Conservation (phyloP, 2,888 invertebrate species). For the Eremobia ochroleuca region DNA sequence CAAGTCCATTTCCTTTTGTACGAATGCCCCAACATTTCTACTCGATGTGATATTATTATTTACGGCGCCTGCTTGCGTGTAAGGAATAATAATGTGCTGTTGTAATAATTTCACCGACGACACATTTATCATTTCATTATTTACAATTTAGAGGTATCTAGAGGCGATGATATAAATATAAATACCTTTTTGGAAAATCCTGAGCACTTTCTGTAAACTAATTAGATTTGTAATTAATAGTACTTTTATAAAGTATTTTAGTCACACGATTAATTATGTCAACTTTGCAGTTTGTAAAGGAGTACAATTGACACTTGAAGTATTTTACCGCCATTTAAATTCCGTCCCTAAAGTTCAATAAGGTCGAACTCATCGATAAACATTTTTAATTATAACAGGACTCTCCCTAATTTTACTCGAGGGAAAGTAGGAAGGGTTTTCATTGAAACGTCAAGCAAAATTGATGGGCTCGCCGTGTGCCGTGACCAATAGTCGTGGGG, state of each 20-base stretch:
- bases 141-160: constrained; percentile 36
- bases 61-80: constrained; percentile 63
- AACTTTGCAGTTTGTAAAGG: constrained; percentile 15
- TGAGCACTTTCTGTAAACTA: constrained; percentile 11
- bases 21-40: constrained; percentile 59
- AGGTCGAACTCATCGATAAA: constrained; percentile 75
- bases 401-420: constrained; percentile 84
- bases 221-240: constrained; percentile 29
- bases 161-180: constrained; percentile 13
- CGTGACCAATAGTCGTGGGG: constrained; percentile 88
- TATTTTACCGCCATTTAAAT: constrained; percentile 35
- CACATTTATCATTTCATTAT: constrained; percentile 56
- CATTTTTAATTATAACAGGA: constrained; percentile 85
- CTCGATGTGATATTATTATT: constrained; percentile 67
- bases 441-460: constrained; percentile 89
- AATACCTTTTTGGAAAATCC: constrained; percentile 1
- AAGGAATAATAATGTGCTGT: constrained; percentile 63
- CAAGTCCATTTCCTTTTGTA: constrained; percentile 64
- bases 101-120: constrained; percentile 58
- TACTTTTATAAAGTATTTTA: constrained; percentile 2
- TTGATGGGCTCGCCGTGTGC: constrained; percentile 88
- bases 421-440: constrained; percentile 87
- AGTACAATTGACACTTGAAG: constrained; percentile 7
- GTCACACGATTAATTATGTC: constrained; percentile 1
- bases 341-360: constrained; percentile 69